Evolutionary conservation across 2,888 invertebrate genomes (phyloP), one percentile per base, ranked within the genome.

Genomic region (Eugnorisma glareosa): DNA sequence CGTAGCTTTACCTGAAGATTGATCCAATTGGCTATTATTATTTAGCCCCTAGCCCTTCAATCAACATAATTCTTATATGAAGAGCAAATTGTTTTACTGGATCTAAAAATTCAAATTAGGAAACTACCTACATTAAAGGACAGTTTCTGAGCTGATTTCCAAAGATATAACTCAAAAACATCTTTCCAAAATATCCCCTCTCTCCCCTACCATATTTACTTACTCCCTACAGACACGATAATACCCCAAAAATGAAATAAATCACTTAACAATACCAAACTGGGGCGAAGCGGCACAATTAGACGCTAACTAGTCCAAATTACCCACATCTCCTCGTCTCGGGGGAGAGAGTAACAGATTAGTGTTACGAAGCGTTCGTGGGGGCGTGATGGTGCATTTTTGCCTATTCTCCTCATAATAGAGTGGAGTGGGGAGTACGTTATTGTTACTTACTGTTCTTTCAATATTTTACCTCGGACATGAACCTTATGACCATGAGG

Each of bases 311-410:
- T 89, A 87, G 89, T 84, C 74, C 79, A 89, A 89, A 91, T 89
- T 90, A 91, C 91, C 91, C 91, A 89, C 90, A 91, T 91, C 88
- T 88, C 83, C 73, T 67, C 73, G 63, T 83, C 82, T 79, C 82
- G 18, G 59, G 72, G 76, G 70, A 83, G 83, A 83, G 74, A 75
- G 82, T 86, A 86, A 84, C 81, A 81, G 79, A 82, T 89, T 79
- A 82, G 84, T 86, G 86, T 86, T 86, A 86, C 87, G 85, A 85
- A 88, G 77, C 82, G 85, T 43, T 66, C 77, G 88, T 89, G 85
- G 85, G 83, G 83, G 84, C 84, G 85, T 90, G 89, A 89, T 80
- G 75, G n/a, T 75, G 87, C 87, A 81, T 93, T 94, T 94, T 93
- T 93, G 91, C 91, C 90, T 78, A 68, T 59, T 71, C 35, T 71